phyloP scores from a whole-genome alignment of 2,888 invertebrate species.

The Smittia aterrima region DNA sequence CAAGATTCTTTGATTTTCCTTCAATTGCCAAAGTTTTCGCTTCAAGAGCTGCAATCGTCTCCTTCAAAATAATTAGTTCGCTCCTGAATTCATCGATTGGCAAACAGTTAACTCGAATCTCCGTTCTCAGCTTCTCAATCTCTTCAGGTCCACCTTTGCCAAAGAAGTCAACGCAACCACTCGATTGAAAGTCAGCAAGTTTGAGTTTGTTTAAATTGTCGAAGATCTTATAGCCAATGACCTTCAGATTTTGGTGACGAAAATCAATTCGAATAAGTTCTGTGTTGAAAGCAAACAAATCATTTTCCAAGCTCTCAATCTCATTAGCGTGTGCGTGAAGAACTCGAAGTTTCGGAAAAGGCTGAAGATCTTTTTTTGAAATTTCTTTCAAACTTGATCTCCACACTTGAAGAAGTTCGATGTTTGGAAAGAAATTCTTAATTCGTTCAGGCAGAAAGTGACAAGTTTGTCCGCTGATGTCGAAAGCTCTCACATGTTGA shows the following conservation, averaged over 20 bases:
- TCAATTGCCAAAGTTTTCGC: background rate
- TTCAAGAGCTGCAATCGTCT: background rate
- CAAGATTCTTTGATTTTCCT: background rate
- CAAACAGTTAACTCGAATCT: background rate
- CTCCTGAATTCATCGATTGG: background rate
- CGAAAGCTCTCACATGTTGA: background rate
- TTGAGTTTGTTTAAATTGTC: background rate
- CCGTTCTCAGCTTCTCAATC: background rate
- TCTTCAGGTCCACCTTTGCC: background rate
- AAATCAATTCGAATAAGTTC: background rate
- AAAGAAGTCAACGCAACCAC: background rate
- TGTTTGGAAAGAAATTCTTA: background rate
- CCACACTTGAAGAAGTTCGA: background rate
- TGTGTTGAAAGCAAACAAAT: background rate
- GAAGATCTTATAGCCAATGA: background rate
- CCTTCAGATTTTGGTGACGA: background rate
- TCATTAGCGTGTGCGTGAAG: background rate
- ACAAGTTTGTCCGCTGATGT: background rate
- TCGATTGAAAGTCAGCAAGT: background rate
- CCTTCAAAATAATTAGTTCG: background rate
- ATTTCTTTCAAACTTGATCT: background rate
- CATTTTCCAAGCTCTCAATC: background rate
- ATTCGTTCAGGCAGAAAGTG: background rate
- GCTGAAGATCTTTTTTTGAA: background rate
- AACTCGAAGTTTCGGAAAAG: background rate